A percentile compares a stretch with the other conserved stretches of the same genome.
These are phyloP conservation scores for Acomys russatus DNA, from an alignment of 2,797 vertebrate genomes.

Conservation along the genomic window DNA sequence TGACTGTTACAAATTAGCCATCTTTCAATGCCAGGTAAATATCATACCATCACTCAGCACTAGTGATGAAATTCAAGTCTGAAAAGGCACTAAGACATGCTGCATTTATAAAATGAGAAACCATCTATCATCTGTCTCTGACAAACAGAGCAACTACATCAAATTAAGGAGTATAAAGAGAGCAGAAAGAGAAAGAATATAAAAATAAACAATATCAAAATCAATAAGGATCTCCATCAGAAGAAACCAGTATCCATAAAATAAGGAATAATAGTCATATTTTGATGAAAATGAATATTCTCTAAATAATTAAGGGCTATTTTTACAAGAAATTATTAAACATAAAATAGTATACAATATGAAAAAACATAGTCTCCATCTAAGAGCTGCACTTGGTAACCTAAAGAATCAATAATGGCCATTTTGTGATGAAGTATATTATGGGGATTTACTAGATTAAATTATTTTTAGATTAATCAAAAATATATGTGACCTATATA, in stretches of 20 bases:
- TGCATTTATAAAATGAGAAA: conserved; percentile 34
- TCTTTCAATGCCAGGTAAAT: conserved; percentile 56
- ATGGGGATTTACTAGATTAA: not conserved
- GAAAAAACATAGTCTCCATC: not conserved
- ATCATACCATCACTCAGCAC: conserved; percentile 65
- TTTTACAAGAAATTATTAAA: not conserved
- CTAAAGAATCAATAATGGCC: not conserved
- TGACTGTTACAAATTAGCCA: conserved; percentile 55
- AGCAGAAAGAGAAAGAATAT: not conserved
- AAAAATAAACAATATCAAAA: conserved; percentile 42
- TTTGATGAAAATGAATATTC: conserved; percentile 14
- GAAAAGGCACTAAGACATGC: conserved; percentile 29
- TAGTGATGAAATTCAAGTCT: conserved; percentile 42
- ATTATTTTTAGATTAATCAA: conserved; percentile 30
- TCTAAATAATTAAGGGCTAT: not conserved
- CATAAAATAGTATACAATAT: not conserved
- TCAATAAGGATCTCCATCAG: not conserved
- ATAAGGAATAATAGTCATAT: not conserved
- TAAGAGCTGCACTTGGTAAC: not conserved
- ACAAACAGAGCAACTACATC: not conserved
- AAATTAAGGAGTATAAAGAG: not conserved
- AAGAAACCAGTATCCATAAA: not conserved
- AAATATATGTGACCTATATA: not conserved
- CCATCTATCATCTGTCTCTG: conserved; percentile 42
- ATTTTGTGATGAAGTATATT: not conserved